Percentiles rank a stretch among this genome's conserved stretches.
Conservation (phyloP, 2,888 invertebrate genomes). For the Pseudococcus longispinus region DNA sequence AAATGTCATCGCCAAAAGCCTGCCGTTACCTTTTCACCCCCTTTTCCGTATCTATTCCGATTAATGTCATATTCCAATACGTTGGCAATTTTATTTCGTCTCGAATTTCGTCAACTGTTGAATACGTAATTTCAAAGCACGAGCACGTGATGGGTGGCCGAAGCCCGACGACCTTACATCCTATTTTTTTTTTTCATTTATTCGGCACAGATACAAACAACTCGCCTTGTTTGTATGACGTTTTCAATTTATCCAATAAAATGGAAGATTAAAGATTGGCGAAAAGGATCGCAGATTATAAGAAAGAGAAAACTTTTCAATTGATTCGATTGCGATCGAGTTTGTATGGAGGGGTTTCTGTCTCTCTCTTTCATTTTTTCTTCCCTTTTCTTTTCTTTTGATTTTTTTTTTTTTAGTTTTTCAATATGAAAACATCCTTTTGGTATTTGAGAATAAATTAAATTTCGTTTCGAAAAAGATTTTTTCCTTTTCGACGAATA, state of each 20-base stretch:
- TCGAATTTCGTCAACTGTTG: neutral
- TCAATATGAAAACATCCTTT: neutral
- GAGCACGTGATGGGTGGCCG: neutral
- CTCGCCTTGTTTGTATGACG: neutral
- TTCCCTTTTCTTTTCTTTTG: neutral
- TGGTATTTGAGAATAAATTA: neutral
- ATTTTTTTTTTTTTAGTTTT: neutral
- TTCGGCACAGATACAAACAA: neutral
- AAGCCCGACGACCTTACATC: neutral
- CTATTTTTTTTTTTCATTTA: neutral
- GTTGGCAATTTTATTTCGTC: slow-evolving; percentile 26
- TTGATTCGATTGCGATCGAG: neutral
- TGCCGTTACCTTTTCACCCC: neutral
- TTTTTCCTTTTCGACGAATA: neutral
- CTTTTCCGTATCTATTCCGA: neutral
- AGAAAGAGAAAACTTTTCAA: neutral
- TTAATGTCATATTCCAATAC: neutral
- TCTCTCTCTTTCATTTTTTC: neutral
- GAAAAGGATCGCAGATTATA: neutral
- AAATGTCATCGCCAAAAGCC: slow-evolving; percentile 9
- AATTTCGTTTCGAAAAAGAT: neutral
- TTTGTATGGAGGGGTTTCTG: neutral
- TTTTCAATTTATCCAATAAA: slow-evolving; percentile 12
- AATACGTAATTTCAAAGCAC: neutral
- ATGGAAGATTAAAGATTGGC: neutral